Percentiles rank a stretch among this genome's conserved stretches.
These are phyloP conservation scores for Sparus aurata DNA, from an alignment of 2,797 vertebrate genomes.

Conservation along the genomic window DNA sequence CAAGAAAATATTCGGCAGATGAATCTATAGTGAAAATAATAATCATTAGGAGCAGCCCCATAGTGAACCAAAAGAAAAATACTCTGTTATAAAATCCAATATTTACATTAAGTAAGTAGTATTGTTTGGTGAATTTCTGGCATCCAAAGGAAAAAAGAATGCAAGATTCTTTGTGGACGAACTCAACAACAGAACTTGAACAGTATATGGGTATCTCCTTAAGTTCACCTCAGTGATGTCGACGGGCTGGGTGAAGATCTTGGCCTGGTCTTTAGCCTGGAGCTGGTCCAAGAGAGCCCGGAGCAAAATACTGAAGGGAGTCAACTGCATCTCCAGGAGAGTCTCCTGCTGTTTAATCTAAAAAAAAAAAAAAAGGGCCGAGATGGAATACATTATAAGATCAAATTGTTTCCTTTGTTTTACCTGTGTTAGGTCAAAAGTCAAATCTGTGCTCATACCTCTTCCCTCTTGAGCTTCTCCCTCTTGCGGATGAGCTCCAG, in stretches of 20 bases:
- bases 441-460: slow-evolving; percentile 82
- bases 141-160: neutral
- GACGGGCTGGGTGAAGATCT: slow-evolving; percentile 95
- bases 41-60: too few relatives aligned
- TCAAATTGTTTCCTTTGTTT: neutral
- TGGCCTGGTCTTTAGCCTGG: slow-evolving; percentile 94
- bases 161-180: neutral
- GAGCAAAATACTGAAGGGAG: slow-evolving; percentile 93
- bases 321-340: slow-evolving; percentile 93
- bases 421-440: neutral
- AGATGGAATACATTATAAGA: neutral
- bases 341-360: slow-evolving; percentile 95
- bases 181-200: neutral
- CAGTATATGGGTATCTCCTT: neutral
- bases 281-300: slow-evolving; percentile 93
- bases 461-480: slow-evolving; percentile 98
- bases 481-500: slow-evolving; percentile 97
- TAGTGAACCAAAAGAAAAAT: neutral
- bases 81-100: neutral
- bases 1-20: too few relatives aligned
- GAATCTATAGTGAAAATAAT: too few relatives aligned
- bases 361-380: slow-evolving; percentile 4
- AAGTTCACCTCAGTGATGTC: slow-evolving; percentile 91
- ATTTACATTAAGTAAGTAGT: too few relatives aligned
- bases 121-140: too few relatives aligned